Conservation (phyloP, 2,797 vertebrate genomes). For the Acropternis orthonyx region DNA sequence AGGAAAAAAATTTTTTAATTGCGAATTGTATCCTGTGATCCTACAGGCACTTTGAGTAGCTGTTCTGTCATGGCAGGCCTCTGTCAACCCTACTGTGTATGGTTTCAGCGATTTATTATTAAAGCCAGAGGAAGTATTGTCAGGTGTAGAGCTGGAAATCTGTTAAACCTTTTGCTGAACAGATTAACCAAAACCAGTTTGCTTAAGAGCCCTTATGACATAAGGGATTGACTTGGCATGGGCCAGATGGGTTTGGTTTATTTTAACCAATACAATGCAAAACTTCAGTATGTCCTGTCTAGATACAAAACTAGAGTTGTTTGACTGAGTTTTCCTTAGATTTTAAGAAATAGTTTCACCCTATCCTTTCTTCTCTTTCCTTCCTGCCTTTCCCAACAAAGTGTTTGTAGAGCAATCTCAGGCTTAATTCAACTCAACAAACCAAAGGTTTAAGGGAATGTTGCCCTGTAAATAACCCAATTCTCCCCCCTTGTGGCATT, state of each 20-base stretch:
- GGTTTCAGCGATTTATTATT: not conserved
- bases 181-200: not conserved
- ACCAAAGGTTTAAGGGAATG: not conserved
- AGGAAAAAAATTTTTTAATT: not conserved
- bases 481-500: conserved; percentile 48
- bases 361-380: not conserved
- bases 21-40: not conserved
- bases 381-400: not conserved
- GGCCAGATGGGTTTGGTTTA: too few relatives aligned
- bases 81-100: not conserved
- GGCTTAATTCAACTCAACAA: not conserved
- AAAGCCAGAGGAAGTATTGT: not conserved
- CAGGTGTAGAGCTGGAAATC: not conserved
- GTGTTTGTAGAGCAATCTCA: not conserved
- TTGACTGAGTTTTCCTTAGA: not conserved
- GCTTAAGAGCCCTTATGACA: not conserved
- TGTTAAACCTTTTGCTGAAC: not conserved
- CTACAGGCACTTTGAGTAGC: not conserved
- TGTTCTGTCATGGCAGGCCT: not conserved
- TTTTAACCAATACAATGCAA: not conserved
- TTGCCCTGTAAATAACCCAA: not conserved
- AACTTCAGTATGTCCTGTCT: not conserved
- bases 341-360: not conserved
- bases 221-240: not conserved
- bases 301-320: not conserved